These are phyloP conservation scores for Macroteleia sp. DNA, from an alignment of 2,888 invertebrate genomes.

Conservation along the genomic window DNA sequence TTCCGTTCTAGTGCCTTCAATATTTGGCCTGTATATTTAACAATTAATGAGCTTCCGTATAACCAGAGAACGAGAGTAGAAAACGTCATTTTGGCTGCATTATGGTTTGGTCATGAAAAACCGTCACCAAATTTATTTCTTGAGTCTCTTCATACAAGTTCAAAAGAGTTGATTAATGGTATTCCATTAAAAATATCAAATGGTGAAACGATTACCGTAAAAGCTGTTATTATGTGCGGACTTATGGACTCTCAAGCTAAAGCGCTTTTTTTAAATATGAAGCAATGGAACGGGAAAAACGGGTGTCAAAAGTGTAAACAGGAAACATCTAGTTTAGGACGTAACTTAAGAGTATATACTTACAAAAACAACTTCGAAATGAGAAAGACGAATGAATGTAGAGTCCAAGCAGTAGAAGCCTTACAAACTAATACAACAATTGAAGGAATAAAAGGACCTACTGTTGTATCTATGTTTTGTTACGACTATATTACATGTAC, in stretches of 20 bases:
- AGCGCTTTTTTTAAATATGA: not conserved
- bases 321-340: not conserved
- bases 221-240: not conserved
- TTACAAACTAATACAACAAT: not conserved
- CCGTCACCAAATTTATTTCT: too few species aligned
- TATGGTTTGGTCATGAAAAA: too few species aligned
- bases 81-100: too few species aligned
- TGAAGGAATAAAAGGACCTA: not conserved
- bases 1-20: not conserved
- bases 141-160: too few species aligned
- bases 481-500: not conserved
- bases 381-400: not conserved
- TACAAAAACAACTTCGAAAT: not conserved
- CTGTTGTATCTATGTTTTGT: not conserved
- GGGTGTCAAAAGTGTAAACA: not conserved
- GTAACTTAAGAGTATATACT: not conserved
- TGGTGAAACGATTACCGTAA: not conserved
- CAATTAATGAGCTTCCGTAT: too few species aligned
- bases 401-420: not conserved
- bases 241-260: not conserved
- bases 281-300: not conserved
- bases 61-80: too few species aligned
- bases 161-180: not conserved
- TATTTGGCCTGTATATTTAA: constrained; percentile 2
- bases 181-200: not conserved